Conservation (phyloP, 2,797 vertebrate genomes). For the Crenuchus spilurus region DNA sequence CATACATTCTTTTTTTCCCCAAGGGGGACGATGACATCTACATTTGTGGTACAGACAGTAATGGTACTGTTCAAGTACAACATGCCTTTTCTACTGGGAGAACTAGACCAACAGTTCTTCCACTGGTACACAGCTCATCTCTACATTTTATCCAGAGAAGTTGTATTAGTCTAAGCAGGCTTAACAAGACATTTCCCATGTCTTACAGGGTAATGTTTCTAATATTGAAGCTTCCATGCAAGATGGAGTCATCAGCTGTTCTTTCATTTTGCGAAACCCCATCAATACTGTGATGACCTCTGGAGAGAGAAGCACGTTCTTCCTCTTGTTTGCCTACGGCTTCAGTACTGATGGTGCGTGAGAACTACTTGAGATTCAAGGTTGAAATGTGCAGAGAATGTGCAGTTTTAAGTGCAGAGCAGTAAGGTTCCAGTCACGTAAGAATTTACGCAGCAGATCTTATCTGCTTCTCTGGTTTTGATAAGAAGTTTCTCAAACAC, state of each 20-base stretch:
- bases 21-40: conserved; percentile 84
- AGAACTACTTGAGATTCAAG: not conserved
- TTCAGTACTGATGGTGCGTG: conserved; percentile 22
- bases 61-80: conserved; percentile 64
- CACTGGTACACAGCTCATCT: conserved; percentile 63
- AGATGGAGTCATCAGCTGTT: conserved; percentile 72
- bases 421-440: not conserved
- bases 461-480: no score
- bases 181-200: not conserved
- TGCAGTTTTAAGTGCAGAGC: not conserved
- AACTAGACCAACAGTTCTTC: conserved; percentile 39
- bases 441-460: not conserved
- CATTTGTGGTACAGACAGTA: conserved; percentile 65
- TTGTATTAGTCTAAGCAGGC: not conserved
- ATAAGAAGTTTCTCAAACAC: not conserved
- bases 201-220: conserved; percentile 70
- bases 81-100: conserved; percentile 69
- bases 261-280: conserved; percentile 70
- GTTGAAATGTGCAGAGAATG: not conserved
- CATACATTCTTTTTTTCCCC: conserved; percentile 20
- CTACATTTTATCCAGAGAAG: not conserved
- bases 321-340: conserved; percentile 74
- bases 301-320: conserved; percentile 51
- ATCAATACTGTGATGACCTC: conserved; percentile 64
- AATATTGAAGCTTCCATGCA: conserved; percentile 54